Conservation (phyloP, 2,113 vertebrate species). For the Dicentrarchus labrax region DNA sequence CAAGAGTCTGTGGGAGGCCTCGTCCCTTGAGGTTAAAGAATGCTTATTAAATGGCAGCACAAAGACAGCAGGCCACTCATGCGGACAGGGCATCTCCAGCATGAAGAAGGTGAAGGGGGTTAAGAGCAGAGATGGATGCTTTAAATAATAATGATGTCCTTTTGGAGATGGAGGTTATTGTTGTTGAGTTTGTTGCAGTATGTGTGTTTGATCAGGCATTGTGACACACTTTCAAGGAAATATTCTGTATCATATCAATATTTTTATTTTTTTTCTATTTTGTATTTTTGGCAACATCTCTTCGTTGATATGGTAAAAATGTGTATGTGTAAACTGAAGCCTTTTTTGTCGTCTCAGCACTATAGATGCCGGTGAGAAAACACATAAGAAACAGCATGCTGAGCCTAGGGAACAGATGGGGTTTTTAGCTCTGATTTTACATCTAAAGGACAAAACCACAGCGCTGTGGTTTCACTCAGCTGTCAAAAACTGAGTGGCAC, state of each 20-base stretch:
- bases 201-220: constrained; percentile 33
- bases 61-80: constrained; percentile 77
- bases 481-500: constrained; percentile 85
- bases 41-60: constrained; percentile 77
- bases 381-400: constrained; percentile 38
- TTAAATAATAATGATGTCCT: constrained; percentile 82
- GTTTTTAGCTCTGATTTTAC: constrained; percentile 70
- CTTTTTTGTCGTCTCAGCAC: background rate
- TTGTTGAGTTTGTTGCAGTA: constrained; percentile 21
- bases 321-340: background rate
- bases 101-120: constrained; percentile 70
- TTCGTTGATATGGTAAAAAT: background rate
- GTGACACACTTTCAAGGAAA: constrained; percentile 11
- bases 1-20: constrained; percentile 54
- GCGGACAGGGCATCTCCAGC: constrained; percentile 67
- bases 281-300: background rate
- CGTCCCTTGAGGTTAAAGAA: constrained; percentile 63
- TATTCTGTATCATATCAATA: background rate
- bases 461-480: constrained; percentile 78
- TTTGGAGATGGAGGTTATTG: constrained; percentile 49
- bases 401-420: constrained; percentile 64
- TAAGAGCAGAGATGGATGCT: constrained; percentile 73
- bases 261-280: background rate
- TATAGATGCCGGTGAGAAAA: constrained; percentile 19
- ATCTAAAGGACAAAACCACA: constrained; percentile 75